phyloP scores from a whole-genome alignment of 2,113 vertebrate species.

The Gnathochromis pfefferi region DNA sequence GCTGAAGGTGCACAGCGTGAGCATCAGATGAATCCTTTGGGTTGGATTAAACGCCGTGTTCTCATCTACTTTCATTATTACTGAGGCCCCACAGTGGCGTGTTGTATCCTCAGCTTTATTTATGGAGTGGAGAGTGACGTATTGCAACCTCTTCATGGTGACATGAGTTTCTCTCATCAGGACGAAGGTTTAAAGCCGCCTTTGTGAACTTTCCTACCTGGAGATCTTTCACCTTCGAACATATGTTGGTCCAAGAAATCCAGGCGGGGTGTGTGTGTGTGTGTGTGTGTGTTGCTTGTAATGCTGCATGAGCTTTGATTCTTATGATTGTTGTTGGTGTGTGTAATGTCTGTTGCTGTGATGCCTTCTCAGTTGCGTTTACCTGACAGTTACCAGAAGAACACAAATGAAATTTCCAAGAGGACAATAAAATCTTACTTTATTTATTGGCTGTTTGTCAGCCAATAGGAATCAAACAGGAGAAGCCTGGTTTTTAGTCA shows the following conservation, averaged over 20 bases:
- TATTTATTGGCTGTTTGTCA: not conserved
- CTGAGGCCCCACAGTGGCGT: not conserved
- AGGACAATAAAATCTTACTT: accelerated
- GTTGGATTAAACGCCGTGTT: accelerated
- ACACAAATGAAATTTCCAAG: not conserved
- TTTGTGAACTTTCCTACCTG: not conserved
- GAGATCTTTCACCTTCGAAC: accelerated
- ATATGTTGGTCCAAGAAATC: not conserved
- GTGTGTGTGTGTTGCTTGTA: accelerated
- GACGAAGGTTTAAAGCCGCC: accelerated
- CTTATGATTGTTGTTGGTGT: not conserved
- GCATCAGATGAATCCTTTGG: not conserved
- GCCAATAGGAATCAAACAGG: not conserved
- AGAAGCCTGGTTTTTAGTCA: not conserved
- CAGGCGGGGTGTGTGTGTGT: not conserved
- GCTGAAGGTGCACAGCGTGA: not conserved
- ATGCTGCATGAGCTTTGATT: accelerated
- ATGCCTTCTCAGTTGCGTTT: accelerated
- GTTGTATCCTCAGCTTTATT: not conserved
- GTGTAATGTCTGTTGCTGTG: too few relatives aligned
- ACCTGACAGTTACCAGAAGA: not conserved
- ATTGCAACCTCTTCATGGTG: accelerated
- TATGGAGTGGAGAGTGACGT: not conserved
- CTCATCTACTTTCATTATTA: not conserved
- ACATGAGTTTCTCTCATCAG: not conserved